Conservation (phyloP, 2,888 invertebrate species). For the Sepiola atlantica region DNA sequence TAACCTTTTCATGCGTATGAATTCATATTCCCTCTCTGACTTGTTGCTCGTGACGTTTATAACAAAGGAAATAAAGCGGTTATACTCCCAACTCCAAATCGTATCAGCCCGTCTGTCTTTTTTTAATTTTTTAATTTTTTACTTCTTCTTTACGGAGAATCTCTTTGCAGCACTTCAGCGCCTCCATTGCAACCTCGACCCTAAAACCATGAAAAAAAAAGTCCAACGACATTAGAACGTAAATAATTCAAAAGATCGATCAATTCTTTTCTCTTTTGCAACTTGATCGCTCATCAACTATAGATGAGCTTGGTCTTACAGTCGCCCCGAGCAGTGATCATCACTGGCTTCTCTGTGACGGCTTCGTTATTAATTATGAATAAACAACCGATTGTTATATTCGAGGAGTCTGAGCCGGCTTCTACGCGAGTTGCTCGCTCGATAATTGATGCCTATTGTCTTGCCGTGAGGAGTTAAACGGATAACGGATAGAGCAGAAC, state of each 20-base stretch:
- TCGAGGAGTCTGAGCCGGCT: background rate
- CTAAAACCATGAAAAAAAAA: background rate
- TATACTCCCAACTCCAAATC: background rate
- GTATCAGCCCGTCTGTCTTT: background rate
- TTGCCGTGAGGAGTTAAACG: conserved; percentile 12
- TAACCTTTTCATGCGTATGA: background rate
- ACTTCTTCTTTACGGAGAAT: background rate
- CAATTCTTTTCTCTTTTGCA: background rate
- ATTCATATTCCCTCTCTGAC: background rate
- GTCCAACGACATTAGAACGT: background rate
- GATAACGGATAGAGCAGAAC: background rate
- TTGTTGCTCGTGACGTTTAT: background rate
- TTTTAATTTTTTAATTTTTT: background rate
- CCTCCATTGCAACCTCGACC: background rate
- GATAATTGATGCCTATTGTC: background rate
- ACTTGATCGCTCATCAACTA: conserved; percentile 12
- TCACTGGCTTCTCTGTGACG: background rate
- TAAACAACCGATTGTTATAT: background rate
- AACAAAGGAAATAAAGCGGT: background rate
- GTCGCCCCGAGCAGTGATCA: background rate
- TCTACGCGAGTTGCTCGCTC: background rate
- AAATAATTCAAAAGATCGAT: background rate
- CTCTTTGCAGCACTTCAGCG: background rate
- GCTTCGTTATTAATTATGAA: conserved; percentile 12
- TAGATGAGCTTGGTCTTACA: background rate